phyloP scores from a whole-genome alignment of 2,113 vertebrate species.

The Progne subis region DNA sequence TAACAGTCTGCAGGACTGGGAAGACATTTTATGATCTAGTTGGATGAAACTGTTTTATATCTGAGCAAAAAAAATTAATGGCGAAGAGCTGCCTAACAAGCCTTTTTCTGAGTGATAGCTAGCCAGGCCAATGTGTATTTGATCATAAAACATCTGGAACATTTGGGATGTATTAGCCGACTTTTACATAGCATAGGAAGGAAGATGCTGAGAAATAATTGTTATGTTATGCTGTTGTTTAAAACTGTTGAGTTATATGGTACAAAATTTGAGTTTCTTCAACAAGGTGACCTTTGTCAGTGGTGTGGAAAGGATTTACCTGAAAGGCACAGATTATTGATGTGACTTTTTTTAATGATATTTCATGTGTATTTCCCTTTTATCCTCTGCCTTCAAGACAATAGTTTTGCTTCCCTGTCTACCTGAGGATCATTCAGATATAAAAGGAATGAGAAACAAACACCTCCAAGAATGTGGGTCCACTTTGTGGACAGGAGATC shows the following conservation, averaged over 20 bases:
- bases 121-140: constrained; percentile 7
- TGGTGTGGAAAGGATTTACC: neutral
- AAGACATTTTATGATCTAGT: constrained; percentile 35
- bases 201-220: neutral
- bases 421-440: neutral
- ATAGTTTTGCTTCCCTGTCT: neutral
- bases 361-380: neutral
- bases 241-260: neutral
- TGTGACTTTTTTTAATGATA: neutral
- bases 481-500: neutral
- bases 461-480: neutral
- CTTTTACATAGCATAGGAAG: neutral
- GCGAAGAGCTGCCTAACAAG: neutral
- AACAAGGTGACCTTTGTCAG: neutral
- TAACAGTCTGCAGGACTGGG: neutral
- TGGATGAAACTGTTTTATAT: constrained; percentile 21
- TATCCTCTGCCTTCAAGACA: neutral
- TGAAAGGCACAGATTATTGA: neutral
- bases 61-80: neutral
- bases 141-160: constrained; percentile 16
- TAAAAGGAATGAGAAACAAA: neutral
- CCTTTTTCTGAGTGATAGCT: constrained; percentile 21
- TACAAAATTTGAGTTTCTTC: neutral
- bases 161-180: constrained; percentile 12
- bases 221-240: neutral